Evolutionary conservation across 2,113 vertebrate genomes (phyloP).

Genomic region (Uropsilus gracilis): DNA sequence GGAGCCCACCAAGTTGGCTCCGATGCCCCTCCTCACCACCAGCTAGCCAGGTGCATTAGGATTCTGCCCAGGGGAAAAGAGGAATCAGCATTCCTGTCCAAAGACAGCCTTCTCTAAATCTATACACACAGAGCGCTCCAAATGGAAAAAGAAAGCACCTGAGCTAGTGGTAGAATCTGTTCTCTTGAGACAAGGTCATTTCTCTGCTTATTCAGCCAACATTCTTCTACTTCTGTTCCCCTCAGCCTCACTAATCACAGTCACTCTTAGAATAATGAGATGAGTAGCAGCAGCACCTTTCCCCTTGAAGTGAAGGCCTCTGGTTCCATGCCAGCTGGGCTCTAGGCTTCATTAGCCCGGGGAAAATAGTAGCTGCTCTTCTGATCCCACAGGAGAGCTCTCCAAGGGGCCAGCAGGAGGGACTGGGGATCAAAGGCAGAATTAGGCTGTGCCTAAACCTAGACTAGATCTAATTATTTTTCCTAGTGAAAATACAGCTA

Average conservation of each 20-base stretch:
- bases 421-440: constrained; percentile 30
- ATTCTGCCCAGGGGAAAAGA: constrained; percentile 72
- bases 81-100: constrained; percentile 26
- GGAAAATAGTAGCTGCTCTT: background rate
- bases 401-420: background rate
- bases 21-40: constrained; percentile 70
- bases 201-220: background rate
- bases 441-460: constrained; percentile 33
- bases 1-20: constrained; percentile 62
- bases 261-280: background rate
- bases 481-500: constrained; percentile 31
- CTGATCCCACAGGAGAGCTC: background rate
- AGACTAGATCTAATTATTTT: constrained; percentile 55
- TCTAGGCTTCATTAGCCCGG: constrained; percentile 7
- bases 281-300: background rate
- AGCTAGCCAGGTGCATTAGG: constrained; percentile 69
- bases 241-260: background rate
- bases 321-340: constrained; percentile 20
- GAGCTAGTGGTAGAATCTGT: background rate
- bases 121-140: background rate
- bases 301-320: background rate
- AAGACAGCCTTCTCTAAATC: background rate
- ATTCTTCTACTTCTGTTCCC: background rate
- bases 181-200: background rate
- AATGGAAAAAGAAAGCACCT: background rate